These are phyloP conservation scores for Bombyx huttoni DNA, from an alignment of 2,888 invertebrate species.

Conservation along the genomic window DNA sequence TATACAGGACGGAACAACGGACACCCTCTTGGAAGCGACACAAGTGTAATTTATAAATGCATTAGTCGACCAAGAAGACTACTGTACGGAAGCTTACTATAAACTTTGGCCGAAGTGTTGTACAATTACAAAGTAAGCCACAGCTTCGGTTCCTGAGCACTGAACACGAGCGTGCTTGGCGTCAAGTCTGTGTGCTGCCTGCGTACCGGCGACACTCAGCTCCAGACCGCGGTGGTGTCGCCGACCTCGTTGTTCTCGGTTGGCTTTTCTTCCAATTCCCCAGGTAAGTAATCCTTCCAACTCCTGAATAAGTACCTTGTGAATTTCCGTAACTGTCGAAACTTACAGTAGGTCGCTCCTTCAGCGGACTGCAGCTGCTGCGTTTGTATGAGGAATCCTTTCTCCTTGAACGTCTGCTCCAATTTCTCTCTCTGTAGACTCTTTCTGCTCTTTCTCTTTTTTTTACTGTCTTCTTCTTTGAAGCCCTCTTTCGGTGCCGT, in stretches of 20 bases:
- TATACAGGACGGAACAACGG: background rate
- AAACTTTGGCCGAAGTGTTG: background rate
- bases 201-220: constrained; percentile 26
- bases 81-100: background rate
- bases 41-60: background rate
- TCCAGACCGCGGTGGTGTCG: constrained; percentile 31
- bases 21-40: background rate
- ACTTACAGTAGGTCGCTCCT: constrained; percentile 94
- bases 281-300: constrained; percentile 94
- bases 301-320: constrained; percentile 92
- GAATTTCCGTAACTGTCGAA: constrained; percentile 90
- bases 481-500: constrained; percentile 15
- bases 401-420: constrained; percentile 93
- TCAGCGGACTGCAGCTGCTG: constrained; percentile 94
- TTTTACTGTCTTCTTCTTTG: constrained; percentile 59
- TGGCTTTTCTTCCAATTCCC: constrained; percentile 70
- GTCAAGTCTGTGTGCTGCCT: too few relatives aligned
- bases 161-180: constrained; percentile 6
- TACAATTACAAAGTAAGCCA: background rate
- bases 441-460: constrained; percentile 83
- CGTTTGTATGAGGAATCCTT: constrained; percentile 93
- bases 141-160: background rate
- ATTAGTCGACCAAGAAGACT: background rate
- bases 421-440: constrained; percentile 89
- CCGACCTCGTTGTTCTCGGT: constrained; percentile 5